Evolutionary conservation across 1,140 invertebrate genomes (phyloP), one percentile per base, ranked within the genome.

Genomic region (Drosophila fuyamai): DNA sequence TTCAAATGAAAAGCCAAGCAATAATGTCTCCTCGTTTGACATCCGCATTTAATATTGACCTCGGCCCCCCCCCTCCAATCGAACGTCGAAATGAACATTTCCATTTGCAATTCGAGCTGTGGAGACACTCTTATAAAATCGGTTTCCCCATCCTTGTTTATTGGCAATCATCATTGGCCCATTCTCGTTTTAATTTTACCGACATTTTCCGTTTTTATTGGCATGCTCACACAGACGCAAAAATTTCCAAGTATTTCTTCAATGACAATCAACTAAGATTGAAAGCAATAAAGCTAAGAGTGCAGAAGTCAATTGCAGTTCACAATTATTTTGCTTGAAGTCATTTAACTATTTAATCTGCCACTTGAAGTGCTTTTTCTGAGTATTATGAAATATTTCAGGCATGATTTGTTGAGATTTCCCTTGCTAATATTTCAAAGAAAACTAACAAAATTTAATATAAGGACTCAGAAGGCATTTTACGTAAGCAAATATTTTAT

Each of bases 11-110:
- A 79, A 78, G 71, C 68, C 73, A 66, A 77, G 62, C 79, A 79
- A 76, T 79, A 73, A 83, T 86, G 82, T 70, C 75, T 71, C 75
- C 35, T 54, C 75, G 44, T 89, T 86, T 83, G 79, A 89, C 83
- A 67, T 68, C 50, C 75, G 81, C 79, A 83, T 86, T 86, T 86
- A 88, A 86, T 86, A 86, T 74, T 57, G 36, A 36, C 54, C 23
- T 10, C 14, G 27, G 2, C 23, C 3, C 1, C 47, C 47, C 12
- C 48, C 6, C 6, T 14, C 14, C 51, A 36, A 41, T 18, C 38
- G 65, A 40, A 13, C 13, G n/a, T 43, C 9, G 35, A 71, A 71
- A 57, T 50, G 51, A 50, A 58, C 65, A 72, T 71, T 72, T 71
- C 43, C 68, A 71, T 57, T 71, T 47, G 51, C 51, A 62, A 68